Conservation (phyloP, 2,113 vertebrate species). For the Proterorhinus semilunaris region DNA sequence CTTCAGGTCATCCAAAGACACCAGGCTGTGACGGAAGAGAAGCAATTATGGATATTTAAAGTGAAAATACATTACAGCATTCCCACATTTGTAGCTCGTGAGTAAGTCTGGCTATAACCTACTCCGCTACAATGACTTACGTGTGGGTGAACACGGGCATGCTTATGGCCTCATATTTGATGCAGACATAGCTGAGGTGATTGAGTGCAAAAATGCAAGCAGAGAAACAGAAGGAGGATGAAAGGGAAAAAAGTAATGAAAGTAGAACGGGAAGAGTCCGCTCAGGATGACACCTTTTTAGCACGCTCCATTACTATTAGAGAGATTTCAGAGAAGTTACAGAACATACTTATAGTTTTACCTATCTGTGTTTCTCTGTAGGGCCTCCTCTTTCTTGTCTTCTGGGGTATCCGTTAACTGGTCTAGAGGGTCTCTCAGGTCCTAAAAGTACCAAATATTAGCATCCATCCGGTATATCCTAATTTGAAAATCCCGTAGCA, state of each 20-base stretch:
- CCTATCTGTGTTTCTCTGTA: conserved; percentile 71
- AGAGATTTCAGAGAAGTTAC: background rate
- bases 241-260: background rate
- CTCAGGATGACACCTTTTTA: background rate
- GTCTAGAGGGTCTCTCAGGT: conserved; percentile 76
- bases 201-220: background rate
- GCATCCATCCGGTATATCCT: too few relatives aligned
- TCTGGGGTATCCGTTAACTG: conserved; percentile 61
- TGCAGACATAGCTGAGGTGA: conserved; percentile 27
- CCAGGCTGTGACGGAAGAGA: conserved; percentile 62
- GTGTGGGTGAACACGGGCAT: conserved; percentile 16
- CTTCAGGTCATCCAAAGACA: conserved; percentile 77
- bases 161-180: conserved; percentile 14
- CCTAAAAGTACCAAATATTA: conserved; percentile 44
- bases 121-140: conserved; percentile 12
- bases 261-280: background rate
- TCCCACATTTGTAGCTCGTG: background rate
- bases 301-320: too few relatives aligned
- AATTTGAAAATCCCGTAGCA: background rate
- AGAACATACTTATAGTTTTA: conserved; percentile 32
- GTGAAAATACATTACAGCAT: background rate
- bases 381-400: conserved; percentile 51
- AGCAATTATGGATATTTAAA: background rate
- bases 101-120: background rate
- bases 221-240: conserved; percentile 4